Evolutionary conservation across 2,888 invertebrate genomes (phyloP).

Genomic region (Cephus nigrinus): DNA sequence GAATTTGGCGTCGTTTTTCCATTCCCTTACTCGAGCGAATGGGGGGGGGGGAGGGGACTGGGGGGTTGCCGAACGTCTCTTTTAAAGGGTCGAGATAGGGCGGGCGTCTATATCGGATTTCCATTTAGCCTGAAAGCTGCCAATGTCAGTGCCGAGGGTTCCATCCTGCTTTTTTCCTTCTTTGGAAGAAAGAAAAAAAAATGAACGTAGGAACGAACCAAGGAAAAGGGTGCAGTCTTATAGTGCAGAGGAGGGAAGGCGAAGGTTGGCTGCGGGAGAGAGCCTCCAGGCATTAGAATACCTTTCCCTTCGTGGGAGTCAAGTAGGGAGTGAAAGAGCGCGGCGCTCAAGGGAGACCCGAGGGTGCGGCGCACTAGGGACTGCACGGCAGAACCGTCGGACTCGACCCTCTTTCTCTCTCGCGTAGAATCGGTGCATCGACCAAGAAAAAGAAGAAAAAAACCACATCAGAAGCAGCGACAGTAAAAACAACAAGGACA

Average conservation of each 20-base stretch:
- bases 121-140: conserved; percentile 33
- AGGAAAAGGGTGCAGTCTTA: conserved; percentile 24
- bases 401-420: conserved; percentile 25
- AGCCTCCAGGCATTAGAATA: conserved; percentile 50
- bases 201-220: neutral
- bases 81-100: conserved; percentile 28
- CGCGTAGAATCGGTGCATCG: conserved; percentile 6
- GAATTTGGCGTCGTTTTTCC: too few species aligned
- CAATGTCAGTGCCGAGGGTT: conserved; percentile 12
- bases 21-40: too few species aligned
- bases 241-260: conserved; percentile 25
- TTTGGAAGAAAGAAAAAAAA: conserved; percentile 21
- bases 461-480: too few species aligned
- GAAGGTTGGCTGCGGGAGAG: conserved; percentile 34
- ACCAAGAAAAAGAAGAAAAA: too few species aligned
- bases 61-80: neutral
- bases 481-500: too few species aligned
- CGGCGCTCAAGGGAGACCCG: conserved; percentile 2
- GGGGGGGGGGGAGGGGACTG: too few species aligned
- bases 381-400: conserved; percentile 18
- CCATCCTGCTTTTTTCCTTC: conserved; percentile 20
- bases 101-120: conserved; percentile 44
- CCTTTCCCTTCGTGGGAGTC: conserved; percentile 21
- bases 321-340: conserved; percentile 17
- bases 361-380: neutral